These are phyloP conservation scores for Amphipoea oculea DNA, from an alignment of 2,888 invertebrate genomes.

Conservation along the genomic window DNA sequence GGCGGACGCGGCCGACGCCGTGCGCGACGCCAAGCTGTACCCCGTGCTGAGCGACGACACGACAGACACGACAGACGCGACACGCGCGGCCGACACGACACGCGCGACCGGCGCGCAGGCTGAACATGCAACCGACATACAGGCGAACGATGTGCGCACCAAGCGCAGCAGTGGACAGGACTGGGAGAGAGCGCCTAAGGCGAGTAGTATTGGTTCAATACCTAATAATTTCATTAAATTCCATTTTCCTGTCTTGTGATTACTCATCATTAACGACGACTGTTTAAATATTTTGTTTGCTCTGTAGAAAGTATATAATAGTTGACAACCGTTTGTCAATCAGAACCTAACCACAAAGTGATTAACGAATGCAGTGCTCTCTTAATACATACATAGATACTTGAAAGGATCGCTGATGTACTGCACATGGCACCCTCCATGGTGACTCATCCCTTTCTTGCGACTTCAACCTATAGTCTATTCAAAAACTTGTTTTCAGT, in stretches of 20 bases:
- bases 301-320: too few relatives aligned
- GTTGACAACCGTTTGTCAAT: background rate
- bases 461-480: background rate
- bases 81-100: constrained; percentile 49
- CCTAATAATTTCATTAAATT: background rate
- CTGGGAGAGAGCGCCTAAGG: constrained; percentile 80
- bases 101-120: constrained; percentile 22
- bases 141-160: constrained; percentile 70
- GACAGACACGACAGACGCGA: constrained; percentile 64
- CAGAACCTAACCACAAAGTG: background rate
- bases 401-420: background rate
- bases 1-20: constrained; percentile 62
- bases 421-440: background rate
- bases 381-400: background rate
- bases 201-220: constrained; percentile 55
- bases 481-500: background rate
- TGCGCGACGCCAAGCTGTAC: constrained; percentile 38
- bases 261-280: background rate
- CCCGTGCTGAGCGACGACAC: constrained; percentile 70
- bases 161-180: constrained; percentile 82
- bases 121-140: constrained; percentile 75
- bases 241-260: background rate
- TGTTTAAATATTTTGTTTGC: background rate
- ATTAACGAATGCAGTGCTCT: background rate
- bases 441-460: background rate